Evolutionary conservation across 2,888 invertebrate species (phyloP), one percentile per base, ranked within the genome.

Genomic region (Eristalis arbustorum): DNA sequence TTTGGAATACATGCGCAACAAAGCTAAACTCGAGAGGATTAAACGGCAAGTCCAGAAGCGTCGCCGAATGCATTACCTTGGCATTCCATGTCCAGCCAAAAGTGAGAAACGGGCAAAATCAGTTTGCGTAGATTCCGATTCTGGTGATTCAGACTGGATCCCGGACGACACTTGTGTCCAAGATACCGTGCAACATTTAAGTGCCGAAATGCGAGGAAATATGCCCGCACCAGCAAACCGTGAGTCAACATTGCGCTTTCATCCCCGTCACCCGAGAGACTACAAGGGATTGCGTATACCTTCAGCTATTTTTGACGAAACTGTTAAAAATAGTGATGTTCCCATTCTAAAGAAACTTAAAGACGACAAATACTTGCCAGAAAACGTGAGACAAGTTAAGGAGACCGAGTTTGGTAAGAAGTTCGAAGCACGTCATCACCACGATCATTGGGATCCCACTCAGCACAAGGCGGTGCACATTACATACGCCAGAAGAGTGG

Each of bases 391-490:
- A 0, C 62, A 88, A 0, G 74, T 90, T 14, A 90, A 91, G 57
- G 90, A 90, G 0, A 90, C 90, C 1, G 68, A 78, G 0, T 92
- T 89, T 40, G 90, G 90, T 5, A 84, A 89, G 0, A 84, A 89
- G 3, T 91, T 93, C 10, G 90, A 91, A 57, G 90, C 90, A 0
- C 90, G 93, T 0, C 92, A 92, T 77, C 92, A 92, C 88, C 92
- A 92, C 76, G 91, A 91, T 73, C 92, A 92, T 80, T 91, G 90
- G 90, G 88, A 91, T 40, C 90, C 91, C 1, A 91, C 90, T 0
- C 91, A 93, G 69, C 89, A 89, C 28, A 91, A 91, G 34, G 59
- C 63, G 0, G 90, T 93, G 0, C 85, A 90, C 76, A 91, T 92
- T 1, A 90, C 90, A n/a, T 92, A 93, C 68, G 89, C 90, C 34